phyloP scores from a whole-genome alignment of 2,113 vertebrate species.

The Aleadryas rufinucha region DNA sequence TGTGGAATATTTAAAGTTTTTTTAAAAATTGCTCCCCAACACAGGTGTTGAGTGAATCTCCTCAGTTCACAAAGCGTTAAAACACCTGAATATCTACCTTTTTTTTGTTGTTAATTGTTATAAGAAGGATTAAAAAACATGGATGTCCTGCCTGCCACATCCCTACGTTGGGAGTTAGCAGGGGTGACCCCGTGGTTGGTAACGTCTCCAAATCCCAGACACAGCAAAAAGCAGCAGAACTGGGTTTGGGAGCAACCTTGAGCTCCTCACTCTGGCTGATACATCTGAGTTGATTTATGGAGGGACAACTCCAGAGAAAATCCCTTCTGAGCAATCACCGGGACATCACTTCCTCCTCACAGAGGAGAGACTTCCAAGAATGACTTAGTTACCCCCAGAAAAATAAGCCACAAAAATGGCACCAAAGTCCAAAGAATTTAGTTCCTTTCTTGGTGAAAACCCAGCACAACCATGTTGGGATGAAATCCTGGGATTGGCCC shows the following conservation, averaged over 20 bases:
- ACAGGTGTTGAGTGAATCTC: background rate
- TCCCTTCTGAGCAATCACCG: background rate
- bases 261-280: background rate
- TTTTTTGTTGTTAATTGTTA: background rate
- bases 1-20: background rate
- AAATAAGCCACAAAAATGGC: background rate
- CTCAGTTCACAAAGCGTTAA: background rate
- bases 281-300: background rate
- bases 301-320: background rate
- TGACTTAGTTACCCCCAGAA: background rate
- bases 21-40: rapidly evolving
- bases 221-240: background rate
- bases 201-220: background rate
- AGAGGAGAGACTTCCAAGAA: background rate
- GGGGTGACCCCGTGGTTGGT: rapidly evolving
- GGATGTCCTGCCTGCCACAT: rapidly evolving
- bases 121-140: background rate
- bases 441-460: background rate
- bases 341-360: background rate
- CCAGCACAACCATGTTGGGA: background rate
- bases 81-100: background rate
- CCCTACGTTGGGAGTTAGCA: background rate
- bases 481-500: background rate
- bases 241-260: background rate
- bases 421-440: background rate